phyloP scores from a whole-genome alignment of 2,113 vertebrate species.

The Macaca mulatta region DNA sequence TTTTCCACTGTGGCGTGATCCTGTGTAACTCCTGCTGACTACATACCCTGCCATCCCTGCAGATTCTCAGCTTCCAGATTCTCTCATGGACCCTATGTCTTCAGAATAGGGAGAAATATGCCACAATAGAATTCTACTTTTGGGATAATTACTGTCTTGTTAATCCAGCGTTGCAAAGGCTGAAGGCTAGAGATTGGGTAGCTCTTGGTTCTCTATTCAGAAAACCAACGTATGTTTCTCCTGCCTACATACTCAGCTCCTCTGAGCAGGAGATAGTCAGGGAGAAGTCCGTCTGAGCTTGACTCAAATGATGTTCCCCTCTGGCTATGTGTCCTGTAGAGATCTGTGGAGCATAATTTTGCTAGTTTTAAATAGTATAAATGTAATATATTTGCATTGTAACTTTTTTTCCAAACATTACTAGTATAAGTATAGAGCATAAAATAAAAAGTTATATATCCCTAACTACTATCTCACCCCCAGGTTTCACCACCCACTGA shows the following conservation, averaged over 20 bases:
- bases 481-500: background rate
- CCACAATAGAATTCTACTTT: background rate
- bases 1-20: background rate
- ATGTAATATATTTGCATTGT: background rate
- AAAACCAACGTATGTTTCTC: background rate
- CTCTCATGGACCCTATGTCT: too few relatives aligned
- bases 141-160: background rate
- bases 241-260: background rate
- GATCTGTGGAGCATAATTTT: background rate
- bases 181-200: background rate
- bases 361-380: slow-evolving; percentile 9
- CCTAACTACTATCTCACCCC: background rate
- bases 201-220: background rate
- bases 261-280: background rate
- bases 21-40: background rate
- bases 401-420: background rate
- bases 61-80: background rate
- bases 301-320: background rate
- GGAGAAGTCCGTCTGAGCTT: background rate
- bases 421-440: background rate
- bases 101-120: background rate
- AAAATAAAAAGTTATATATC: background rate
- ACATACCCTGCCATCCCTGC: background rate
- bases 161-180: background rate
- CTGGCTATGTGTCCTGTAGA: background rate